phyloP scores from a whole-genome alignment of 2,797 vertebrate genomes.

The Aphelocoma californica region DNA sequence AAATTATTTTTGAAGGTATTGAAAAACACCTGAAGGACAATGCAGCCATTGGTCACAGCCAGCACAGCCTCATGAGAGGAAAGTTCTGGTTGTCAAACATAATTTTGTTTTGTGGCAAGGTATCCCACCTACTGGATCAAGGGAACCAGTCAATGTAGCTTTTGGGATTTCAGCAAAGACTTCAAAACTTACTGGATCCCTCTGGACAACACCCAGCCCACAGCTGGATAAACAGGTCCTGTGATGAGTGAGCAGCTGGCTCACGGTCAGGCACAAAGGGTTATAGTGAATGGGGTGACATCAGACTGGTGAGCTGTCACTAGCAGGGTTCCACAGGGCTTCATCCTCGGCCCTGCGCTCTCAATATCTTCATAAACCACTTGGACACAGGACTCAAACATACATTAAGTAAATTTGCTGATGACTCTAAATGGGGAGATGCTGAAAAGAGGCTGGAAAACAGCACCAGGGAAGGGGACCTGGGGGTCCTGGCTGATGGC shows the following conservation, averaged over 20 bases:
- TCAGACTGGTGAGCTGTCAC: neutral
- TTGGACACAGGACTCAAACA: neutral
- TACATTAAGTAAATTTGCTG: neutral
- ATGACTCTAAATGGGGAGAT: neutral
- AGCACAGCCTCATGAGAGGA: fast-evolving
- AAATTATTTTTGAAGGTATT: neutral
- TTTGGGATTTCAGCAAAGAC: neutral
- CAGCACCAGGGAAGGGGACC: neutral
- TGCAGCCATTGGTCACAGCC: neutral
- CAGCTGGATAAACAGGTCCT: neutral
- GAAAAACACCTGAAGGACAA: neutral
- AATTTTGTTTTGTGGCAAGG: fast-evolving
- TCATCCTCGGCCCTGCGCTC: neutral
- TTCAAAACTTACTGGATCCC: neutral
- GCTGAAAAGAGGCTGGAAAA: neutral
- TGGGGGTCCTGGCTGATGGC: neutral
- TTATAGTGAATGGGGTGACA: neutral
- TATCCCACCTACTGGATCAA: neutral
- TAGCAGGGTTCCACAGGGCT: fast-evolving
- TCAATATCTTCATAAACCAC: neutral
- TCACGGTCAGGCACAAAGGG: neutral
- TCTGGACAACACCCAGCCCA: neutral
- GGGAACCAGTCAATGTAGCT: neutral
- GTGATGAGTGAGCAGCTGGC: neutral
- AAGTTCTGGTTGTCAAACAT: neutral